phyloP scores from a whole-genome alignment of 2,888 invertebrate species.

The Deilephila elpenor region DNA sequence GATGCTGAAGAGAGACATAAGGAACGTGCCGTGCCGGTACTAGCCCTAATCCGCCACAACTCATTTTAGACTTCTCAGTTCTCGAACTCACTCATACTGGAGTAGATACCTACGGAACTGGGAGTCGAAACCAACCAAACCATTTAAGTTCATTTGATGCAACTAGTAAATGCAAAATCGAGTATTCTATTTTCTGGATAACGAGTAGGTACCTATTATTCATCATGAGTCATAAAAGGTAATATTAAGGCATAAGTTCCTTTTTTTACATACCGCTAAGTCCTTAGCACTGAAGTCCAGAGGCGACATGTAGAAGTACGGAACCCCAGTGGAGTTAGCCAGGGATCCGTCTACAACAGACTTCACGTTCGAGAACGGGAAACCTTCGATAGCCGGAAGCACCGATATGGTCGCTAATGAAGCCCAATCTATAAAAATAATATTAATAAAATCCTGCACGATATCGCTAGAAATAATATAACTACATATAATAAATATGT shows the following conservation, averaged over 20 bases:
- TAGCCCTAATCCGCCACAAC: too few relatives aligned
- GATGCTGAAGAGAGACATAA: too few relatives aligned
- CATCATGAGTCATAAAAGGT: not conserved
- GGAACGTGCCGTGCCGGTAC: too few relatives aligned
- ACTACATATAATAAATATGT: not conserved
- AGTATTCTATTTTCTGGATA: too few relatives aligned
- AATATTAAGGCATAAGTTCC: not conserved
- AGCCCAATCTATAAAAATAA: slow-evolving; percentile 86
- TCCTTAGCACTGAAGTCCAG: slow-evolving; percentile 89
- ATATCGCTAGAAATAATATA: not conserved
- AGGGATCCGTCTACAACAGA: slow-evolving; percentile 89
- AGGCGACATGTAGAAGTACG: slow-evolving; percentile 90
- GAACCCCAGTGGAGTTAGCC: slow-evolving; percentile 88
- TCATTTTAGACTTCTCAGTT: too few relatives aligned
- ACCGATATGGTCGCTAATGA: slow-evolving; percentile 89
- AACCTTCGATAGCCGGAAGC: slow-evolving; percentile 84
- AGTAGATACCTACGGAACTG: too few relatives aligned
- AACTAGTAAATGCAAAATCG: too few relatives aligned
- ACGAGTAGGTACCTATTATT: not conserved
- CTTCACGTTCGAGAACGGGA: slow-evolving; percentile 88
- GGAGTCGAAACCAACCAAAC: too few relatives aligned
- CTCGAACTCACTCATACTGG: too few relatives aligned
- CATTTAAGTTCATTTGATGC: too few relatives aligned
- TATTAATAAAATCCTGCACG: not conserved
- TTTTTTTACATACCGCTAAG: slow-evolving; percentile 81